These are phyloP conservation scores for Drosophila sp. DNA, from an alignment of 1,140 invertebrate genomes.

Conservation along the genomic window DNA sequence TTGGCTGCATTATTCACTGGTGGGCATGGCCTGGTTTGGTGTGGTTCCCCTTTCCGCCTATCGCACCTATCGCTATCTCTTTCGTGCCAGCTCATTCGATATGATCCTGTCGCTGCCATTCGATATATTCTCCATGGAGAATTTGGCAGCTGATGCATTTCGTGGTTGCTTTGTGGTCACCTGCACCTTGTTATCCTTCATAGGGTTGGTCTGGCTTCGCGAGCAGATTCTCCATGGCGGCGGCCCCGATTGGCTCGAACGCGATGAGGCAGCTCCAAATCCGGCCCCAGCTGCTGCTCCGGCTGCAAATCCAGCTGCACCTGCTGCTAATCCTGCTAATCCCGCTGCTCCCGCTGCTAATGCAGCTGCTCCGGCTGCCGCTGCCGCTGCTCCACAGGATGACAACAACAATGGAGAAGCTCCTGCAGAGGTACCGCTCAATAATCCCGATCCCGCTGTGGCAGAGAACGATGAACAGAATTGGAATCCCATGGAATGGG, in stretches of 20 bases:
- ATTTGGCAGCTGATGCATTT: constrained; percentile 96
- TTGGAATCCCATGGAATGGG: constrained; percentile 99
- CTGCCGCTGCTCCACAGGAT: constrained; percentile 78
- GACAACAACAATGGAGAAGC: constrained; percentile 73
- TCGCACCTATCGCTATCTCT: constrained; percentile 96
- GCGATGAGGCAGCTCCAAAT: constrained; percentile 86
- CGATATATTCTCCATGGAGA: constrained; percentile 96
- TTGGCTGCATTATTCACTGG: constrained; percentile 98
- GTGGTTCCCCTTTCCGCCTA: constrained; percentile 98
- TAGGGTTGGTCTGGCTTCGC: constrained; percentile 97
- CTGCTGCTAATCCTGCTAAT: constrained; percentile 62
- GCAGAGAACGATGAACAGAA: constrained; percentile 92
- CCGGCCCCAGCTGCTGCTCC: constrained; percentile 64
- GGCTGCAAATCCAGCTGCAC: constrained; percentile 69
- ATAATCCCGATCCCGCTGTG: constrained; percentile 55
- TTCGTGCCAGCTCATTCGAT: constrained; percentile 95
- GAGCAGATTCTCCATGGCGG: constrained; percentile 99
- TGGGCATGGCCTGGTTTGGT: constrained; percentile 98
- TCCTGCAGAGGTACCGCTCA: constrained; percentile 13
- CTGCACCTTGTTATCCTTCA: constrained; percentile 98
- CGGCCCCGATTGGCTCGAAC: constrained; percentile 96
- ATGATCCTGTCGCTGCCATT: constrained; percentile 93
- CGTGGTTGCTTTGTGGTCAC: constrained; percentile 98
- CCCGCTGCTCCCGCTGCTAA: constrained; percentile 76
- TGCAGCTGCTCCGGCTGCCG: constrained; percentile 64